Evolutionary conservation across 2,113 vertebrate species (phyloP), one percentile per base, ranked within the genome.

Genomic region (Oryzias woworae): DNA sequence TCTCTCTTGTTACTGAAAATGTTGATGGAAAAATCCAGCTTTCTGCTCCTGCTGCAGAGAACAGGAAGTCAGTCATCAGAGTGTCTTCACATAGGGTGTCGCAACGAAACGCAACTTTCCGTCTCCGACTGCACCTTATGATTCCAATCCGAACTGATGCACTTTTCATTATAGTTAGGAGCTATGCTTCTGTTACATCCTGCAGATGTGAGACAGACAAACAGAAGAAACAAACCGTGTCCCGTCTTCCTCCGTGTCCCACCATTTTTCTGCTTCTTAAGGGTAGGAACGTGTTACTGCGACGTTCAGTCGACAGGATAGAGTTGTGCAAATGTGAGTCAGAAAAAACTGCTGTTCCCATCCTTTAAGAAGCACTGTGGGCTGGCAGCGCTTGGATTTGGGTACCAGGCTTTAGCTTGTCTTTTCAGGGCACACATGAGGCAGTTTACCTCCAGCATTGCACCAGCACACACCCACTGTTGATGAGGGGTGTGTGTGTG

Each of bases 121-220:
- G 56, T 88, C 86, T 82, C 85, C 88, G 89, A 86, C 86, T 84
- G 90, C 91, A 92, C 91, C 90, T 92, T 92, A 90, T 83, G 68
- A 81, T 57, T 73, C 53, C 84, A 84, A 82, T 80, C n/a, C 24
- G 69, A 73, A 78, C 77, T 59, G 72, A 90, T 91, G 91, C 91
- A 92, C 91, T 91, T 91, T 92, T 72, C 71, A 82, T 87, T 75
- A 68, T 83, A 47, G 16, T 69, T 71, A 66, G 51, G 66, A 75
- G 73, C 61, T 71, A 51, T 82, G 66, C 66, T 82, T 88, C 74
- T 87, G 83, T 90, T 84, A 85, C 81, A 56, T 62, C 67, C 17
- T 36, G 60, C 73, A 73, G 79, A 81, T 84, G 75, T 80, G 75
- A 81, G 66, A 56, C 62, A 59, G 46, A 71, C 53, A 59, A 15